These are phyloP conservation scores for Menidia beryllina DNA, from an alignment of 2,113 vertebrate genomes.

Conservation along the genomic window DNA sequence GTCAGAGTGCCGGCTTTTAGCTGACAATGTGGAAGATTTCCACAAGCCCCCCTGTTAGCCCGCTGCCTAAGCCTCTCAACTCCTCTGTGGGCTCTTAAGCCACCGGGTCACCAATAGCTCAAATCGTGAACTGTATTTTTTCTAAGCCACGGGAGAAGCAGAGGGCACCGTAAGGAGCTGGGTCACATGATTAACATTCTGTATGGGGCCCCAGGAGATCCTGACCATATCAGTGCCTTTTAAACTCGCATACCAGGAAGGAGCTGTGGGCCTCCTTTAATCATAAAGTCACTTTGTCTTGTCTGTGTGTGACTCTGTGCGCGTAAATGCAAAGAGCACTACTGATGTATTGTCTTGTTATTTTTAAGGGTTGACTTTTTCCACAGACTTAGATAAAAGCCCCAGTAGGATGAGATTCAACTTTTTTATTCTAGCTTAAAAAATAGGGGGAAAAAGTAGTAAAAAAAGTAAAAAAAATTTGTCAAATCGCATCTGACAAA, in stretches of 20 bases:
- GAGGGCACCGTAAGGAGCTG: slow-evolving; percentile 16
- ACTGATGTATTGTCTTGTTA: background rate
- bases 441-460: no score
- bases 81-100: slow-evolving; percentile 19
- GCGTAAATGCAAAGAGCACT: slow-evolving; percentile 17
- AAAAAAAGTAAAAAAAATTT: no score
- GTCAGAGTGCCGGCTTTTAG: slow-evolving; percentile 17
- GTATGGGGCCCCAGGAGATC: slow-evolving; percentile 12
- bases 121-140: background rate
- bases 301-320: background rate
- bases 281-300: background rate
- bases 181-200: slow-evolving; percentile 69
- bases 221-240: slow-evolving; percentile 34
- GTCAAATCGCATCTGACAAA: no score
- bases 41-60: slow-evolving; percentile 23
- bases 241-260: slow-evolving; percentile 19
- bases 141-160: slow-evolving; percentile 4
- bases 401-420: no score
- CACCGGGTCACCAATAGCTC: background rate
- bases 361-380: no score
- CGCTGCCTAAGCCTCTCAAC: slow-evolving; percentile 8
- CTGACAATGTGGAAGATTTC: slow-evolving; percentile 11
- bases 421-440: no score
- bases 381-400: no score
- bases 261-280: slow-evolving; percentile 29